phyloP scores from a whole-genome alignment of 2,113 vertebrate species.

The Pongo abelii region DNA sequence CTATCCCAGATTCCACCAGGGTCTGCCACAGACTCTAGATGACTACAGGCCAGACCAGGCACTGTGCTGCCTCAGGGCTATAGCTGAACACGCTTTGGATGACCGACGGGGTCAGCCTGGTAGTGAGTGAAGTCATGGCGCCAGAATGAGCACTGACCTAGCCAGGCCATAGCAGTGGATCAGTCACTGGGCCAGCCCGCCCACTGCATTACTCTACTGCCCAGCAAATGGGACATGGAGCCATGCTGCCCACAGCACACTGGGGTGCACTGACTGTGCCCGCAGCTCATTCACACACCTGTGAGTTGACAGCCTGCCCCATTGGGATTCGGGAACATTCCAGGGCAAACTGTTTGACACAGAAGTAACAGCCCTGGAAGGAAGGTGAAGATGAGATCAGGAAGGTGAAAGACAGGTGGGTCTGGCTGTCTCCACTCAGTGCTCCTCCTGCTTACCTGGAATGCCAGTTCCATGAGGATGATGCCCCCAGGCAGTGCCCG shows the following conservation, averaged over 20 bases:
- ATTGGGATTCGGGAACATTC: slow-evolving; percentile 98
- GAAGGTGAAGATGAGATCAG: slow-evolving; percentile 50
- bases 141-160: background rate
- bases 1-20: background rate
- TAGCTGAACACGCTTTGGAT: background rate
- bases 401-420: background rate
- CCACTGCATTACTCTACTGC: background rate
- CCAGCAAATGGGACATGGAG: background rate
- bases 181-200: background rate
- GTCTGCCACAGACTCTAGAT: background rate
- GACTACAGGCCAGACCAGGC: background rate
- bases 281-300: slow-evolving; percentile 87
- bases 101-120: background rate
- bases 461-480: slow-evolving; percentile 96
- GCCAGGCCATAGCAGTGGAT: background rate
- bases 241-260: background rate
- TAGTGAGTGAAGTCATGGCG: background rate
- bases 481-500: slow-evolving; percentile 97
- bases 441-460: slow-evolving; percentile 89
- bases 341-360: slow-evolving; percentile 97
- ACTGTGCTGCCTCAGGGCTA: background rate
- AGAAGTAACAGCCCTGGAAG: slow-evolving; percentile 96
- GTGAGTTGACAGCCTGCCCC: slow-evolving; percentile 98
- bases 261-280: slow-evolving; percentile 71
- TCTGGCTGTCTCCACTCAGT: background rate